Evolutionary conservation across 1,140 invertebrate genomes (phyloP).

Genomic region (Penaeus indicus): DNA sequence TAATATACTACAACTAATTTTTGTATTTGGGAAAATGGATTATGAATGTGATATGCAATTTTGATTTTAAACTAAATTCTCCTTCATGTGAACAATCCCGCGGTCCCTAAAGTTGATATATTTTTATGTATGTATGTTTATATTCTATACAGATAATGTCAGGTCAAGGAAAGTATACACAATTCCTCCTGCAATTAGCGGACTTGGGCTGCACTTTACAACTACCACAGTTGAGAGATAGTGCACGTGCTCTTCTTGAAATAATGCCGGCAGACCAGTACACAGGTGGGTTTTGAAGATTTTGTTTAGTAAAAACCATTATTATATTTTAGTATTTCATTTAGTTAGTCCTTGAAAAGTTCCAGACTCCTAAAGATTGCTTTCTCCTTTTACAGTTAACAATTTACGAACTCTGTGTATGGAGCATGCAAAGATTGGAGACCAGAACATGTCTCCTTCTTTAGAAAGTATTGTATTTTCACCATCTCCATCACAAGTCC

Average conservation of each 20-base stretch:
- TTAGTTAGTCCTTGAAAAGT: neutral
- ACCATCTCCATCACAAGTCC: slow-evolving; percentile 81
- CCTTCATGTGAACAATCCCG: too few species aligned
- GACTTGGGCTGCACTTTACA: slow-evolving; percentile 87
- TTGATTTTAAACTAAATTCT: too few species aligned
- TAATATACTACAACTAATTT: too few species aligned
- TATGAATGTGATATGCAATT: too few species aligned
- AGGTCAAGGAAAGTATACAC: slow-evolving; percentile 83
- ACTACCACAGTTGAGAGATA: slow-evolving; percentile 85
- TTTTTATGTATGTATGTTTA: slow-evolving; percentile 4
- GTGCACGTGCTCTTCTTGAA: slow-evolving; percentile 87
- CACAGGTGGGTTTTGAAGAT: slow-evolving; percentile 71
- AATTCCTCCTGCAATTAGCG: slow-evolving; percentile 92
- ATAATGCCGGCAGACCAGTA: slow-evolving; percentile 89
- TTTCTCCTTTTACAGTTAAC: slow-evolving; percentile 54
- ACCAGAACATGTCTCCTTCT: slow-evolving; percentile 70
- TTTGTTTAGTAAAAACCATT: too few species aligned
- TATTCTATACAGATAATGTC: slow-evolving; percentile 77
- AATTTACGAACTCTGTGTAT: slow-evolving; percentile 68
- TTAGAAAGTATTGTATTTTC: slow-evolving; percentile 83
- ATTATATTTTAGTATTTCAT: neutral
- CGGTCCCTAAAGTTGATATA: neutral
- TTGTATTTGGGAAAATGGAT: too few species aligned
- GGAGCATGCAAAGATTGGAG: slow-evolving; percentile 70
- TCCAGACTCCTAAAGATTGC: neutral